These are phyloP conservation scores for Podarcis lilfordi DNA, from an alignment of 2,797 vertebrate genomes.

Conservation along the genomic window DNA sequence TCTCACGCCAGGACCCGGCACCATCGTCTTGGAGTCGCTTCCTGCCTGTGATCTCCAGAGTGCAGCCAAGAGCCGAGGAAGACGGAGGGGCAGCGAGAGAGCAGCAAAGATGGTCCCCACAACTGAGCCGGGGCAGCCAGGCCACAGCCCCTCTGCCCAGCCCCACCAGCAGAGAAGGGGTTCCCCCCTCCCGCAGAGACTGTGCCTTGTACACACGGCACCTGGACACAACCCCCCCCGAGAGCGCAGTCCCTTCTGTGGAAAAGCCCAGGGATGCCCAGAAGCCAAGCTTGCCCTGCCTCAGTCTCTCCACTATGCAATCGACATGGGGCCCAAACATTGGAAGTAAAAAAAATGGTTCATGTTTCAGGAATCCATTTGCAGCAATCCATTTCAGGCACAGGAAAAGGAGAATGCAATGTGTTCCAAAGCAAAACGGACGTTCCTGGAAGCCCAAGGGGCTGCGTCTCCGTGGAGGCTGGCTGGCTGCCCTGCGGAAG, in stretches of 20 bases:
- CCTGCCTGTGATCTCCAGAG: neutral
- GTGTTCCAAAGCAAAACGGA: neutral
- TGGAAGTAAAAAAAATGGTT: too few species aligned
- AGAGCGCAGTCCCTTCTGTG: too few species aligned
- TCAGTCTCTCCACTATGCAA: too few species aligned
- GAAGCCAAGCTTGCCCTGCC: neutral
- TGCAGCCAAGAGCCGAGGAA: neutral
- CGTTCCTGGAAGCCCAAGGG: too few species aligned
- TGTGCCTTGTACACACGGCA: neutral
- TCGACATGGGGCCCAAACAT: neutral
- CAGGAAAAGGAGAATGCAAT: neutral
- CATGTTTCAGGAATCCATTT: neutral
- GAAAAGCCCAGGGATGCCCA: too few species aligned
- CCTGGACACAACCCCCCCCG: accelerated
- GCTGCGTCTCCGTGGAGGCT: too few species aligned
- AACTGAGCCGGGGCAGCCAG: neutral
- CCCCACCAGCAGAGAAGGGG: neutral
- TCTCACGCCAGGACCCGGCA: too few species aligned
- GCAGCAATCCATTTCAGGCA: neutral
- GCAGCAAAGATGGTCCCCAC: neutral
- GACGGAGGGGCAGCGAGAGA: neutral
- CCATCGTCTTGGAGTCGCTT: neutral
- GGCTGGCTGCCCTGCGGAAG: neutral
- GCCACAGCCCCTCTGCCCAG: neutral
- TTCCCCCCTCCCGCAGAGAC: too few species aligned